Conservation (phyloP, 2,888 invertebrate species). For the Acleris holmiana region DNA sequence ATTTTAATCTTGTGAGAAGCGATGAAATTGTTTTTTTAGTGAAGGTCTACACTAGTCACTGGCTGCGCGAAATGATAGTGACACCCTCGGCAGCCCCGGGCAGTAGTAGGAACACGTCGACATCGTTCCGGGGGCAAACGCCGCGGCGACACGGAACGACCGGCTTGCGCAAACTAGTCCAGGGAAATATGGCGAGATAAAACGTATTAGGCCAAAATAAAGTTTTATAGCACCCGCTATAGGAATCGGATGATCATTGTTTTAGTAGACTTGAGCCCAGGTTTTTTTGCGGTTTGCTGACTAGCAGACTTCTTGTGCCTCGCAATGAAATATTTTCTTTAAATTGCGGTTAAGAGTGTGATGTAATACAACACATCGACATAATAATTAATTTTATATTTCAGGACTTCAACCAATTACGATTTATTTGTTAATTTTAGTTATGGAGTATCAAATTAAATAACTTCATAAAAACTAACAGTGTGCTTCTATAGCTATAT, state of each 20-base stretch:
- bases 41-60: slow-evolving; percentile 39
- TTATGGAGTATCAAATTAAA: no score
- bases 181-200: slow-evolving; percentile 69
- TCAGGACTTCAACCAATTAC: no score
- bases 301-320: neutral
- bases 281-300: neutral
- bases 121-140: slow-evolving; percentile 73
- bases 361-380: neutral
- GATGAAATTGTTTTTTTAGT: neutral
- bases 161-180: slow-evolving; percentile 70
- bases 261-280: slow-evolving; percentile 15
- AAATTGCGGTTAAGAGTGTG: neutral
- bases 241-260: slow-evolving; percentile 25
- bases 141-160: slow-evolving; percentile 69
- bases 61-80: slow-evolving; percentile 66
- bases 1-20: no score
- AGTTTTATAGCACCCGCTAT: slow-evolving; percentile 51
- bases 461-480: neutral
- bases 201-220: slow-evolving; percentile 57
- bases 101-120: slow-evolving; percentile 75
- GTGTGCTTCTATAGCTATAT: neutral
- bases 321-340: neutral
- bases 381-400: neutral
- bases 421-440: no score
- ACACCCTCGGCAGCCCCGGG: slow-evolving; percentile 66